A percentile compares a stretch with the other conserved stretches of the same genome.
Conservation (phyloP, 2,888 invertebrate species). For the Hydraecia micacea region DNA sequence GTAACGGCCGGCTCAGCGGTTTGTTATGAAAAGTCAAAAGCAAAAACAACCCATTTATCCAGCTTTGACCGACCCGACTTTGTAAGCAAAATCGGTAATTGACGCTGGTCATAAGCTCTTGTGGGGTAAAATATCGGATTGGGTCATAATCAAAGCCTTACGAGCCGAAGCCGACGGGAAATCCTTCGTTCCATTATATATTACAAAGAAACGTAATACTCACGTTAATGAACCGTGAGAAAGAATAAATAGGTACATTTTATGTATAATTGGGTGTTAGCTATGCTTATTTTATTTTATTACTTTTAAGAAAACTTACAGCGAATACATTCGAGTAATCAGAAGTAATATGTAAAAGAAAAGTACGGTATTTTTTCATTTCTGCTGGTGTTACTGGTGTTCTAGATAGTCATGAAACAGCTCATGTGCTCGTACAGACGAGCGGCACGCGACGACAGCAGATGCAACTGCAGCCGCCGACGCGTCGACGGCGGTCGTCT, state of each 20-base stretch:
- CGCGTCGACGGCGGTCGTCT: no score
- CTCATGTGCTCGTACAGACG: no score
- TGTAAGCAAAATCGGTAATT: slow-evolving; percentile 65
- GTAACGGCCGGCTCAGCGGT: neutral
- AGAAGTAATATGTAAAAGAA: no score
- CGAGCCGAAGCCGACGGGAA: slow-evolving; percentile 8
- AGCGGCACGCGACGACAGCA: no score
- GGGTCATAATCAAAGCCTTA: slow-evolving; percentile 65
- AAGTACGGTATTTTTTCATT: no score
- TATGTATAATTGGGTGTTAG: neutral
- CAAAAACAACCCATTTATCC: slow-evolving; percentile 39
- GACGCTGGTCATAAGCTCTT: slow-evolving; percentile 48
- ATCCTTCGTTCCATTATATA: slow-evolving; percentile 35
- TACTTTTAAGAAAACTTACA: no score
- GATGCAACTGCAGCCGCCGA: no score
- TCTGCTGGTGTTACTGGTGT: neutral
- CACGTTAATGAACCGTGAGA: slow-evolving; percentile 28
- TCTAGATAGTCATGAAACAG: neutral
- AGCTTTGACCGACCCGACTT: slow-evolving; percentile 54
- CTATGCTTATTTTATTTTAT: no score
- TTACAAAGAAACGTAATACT: slow-evolving; percentile 40
- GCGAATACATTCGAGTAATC: no score
- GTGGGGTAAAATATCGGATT: slow-evolving; percentile 55
- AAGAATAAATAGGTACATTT: neutral
- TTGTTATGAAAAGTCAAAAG: slow-evolving; percentile 46